phyloP scores from a whole-genome alignment of 2,113 vertebrate genomes.

The Elephas maximus region DNA sequence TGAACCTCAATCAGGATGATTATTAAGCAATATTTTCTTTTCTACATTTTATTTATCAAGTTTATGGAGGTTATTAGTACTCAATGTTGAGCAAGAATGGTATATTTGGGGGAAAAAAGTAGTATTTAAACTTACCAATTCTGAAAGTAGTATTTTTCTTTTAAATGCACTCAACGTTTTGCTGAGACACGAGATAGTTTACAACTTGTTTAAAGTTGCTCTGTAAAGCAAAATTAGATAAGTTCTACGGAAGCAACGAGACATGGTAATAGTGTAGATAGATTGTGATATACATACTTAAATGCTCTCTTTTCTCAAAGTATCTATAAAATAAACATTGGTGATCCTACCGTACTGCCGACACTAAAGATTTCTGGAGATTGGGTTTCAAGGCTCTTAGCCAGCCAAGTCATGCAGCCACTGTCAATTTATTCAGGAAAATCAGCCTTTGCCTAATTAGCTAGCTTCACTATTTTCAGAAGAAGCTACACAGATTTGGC shows the following conservation, averaged over 20 bases:
- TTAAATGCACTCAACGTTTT: not conserved
- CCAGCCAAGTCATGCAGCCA: not conserved
- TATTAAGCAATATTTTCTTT: not conserved
- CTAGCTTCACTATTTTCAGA: constrained; percentile 53
- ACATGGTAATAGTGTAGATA: not conserved
- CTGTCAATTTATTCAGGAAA: constrained; percentile 17
- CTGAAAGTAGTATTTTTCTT: not conserved
- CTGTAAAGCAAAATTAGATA: not conserved
- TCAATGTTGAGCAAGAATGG: not conserved
- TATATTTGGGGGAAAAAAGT: not conserved
- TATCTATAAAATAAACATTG: not conserved
- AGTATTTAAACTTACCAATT: not conserved
- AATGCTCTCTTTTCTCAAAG: not conserved
- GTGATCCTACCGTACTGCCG: not conserved
- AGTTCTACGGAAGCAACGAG: not conserved
- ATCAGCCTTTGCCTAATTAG: constrained; percentile 34
- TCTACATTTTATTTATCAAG: not conserved
- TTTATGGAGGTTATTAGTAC: not conserved
- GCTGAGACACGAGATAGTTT: not conserved
- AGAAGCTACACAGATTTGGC: not conserved
- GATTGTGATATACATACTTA: not conserved
- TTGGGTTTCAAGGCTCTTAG: not conserved
- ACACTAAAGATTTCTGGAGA: not conserved
- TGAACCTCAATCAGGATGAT: not conserved
- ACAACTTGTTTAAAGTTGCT: not conserved